A percentile compares a stretch with the other conserved stretches of the same genome.
Conservation (phyloP, 2,797 vertebrate species). For the Rhinogobio ventralis region DNA sequence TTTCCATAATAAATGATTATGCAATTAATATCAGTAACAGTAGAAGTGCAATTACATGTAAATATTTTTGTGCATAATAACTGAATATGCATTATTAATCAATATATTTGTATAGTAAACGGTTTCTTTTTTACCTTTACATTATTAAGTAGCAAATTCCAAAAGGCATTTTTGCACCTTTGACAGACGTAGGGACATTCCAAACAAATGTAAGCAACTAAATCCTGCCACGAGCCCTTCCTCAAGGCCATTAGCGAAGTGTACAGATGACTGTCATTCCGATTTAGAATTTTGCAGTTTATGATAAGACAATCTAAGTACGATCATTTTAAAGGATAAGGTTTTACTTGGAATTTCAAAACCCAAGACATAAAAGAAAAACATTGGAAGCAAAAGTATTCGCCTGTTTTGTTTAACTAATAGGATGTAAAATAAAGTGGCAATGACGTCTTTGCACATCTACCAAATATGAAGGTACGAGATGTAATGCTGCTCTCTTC, state of each 20-base stretch:
- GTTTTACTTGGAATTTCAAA: background rate
- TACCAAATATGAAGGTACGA: background rate
- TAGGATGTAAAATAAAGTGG: conserved; percentile 4
- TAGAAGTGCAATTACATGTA: background rate
- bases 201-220: background rate
- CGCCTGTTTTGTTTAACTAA: background rate
- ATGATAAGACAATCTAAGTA: background rate
- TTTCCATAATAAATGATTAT: background rate
- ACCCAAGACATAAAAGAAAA: background rate
- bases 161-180: background rate
- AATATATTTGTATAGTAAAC: background rate
- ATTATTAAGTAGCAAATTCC: background rate
- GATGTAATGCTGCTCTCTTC: conserved; percentile 3
- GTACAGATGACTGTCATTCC: background rate
- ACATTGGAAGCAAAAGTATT: background rate
- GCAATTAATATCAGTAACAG: background rate
- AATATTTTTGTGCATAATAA: background rate
- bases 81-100: background rate
- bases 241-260: background rate
- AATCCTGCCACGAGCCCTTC: background rate
- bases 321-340: background rate
- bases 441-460: background rate
- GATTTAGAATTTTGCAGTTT: background rate
- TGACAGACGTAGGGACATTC: background rate
- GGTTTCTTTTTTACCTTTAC: background rate